Conservation (phyloP, 2,888 invertebrate genomes). For the Brachyptera putata region DNA sequence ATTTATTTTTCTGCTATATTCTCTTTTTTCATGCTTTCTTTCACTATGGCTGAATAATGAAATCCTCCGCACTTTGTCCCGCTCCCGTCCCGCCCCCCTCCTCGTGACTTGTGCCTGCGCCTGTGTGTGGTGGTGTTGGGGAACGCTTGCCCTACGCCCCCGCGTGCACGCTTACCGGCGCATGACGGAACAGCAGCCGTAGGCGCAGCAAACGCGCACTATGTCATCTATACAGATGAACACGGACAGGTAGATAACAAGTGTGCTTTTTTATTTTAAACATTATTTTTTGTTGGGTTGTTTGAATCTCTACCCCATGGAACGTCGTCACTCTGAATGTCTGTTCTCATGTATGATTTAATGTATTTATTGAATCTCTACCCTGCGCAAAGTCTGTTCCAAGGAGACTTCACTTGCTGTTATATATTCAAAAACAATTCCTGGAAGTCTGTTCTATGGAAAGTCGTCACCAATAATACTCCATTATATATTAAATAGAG, state of each 20-base stretch:
- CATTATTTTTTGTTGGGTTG: no score
- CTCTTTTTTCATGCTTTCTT: constrained; percentile 49
- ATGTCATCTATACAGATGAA: constrained; percentile 93
- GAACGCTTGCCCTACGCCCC: constrained; percentile 30
- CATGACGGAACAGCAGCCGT: constrained; percentile 31
- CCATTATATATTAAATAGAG: no score
- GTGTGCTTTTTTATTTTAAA: constrained; percentile 21
- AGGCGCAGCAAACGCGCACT: constrained; percentile 78
- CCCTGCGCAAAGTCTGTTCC: no score
- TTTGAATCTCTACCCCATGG: no score
- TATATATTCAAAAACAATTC: no score
- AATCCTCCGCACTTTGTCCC: no score
- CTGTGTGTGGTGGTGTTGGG: constrained; percentile 33
- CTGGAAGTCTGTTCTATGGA: no score
- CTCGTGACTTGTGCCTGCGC: constrained; percentile 28
- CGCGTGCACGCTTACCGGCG: constrained; percentile 29
- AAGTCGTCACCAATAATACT: no score
- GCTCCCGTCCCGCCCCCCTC: constrained; percentile 25
- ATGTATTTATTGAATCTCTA: no score
- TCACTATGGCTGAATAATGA: constrained; percentile 44
- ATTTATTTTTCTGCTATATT: constrained; percentile 35
- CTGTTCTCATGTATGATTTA: no score
- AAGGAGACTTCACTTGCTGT: no score
- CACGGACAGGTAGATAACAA: constrained; percentile 80
- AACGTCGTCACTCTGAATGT: no score